These are phyloP conservation scores for Eurystomus glaucurus DNA, from an alignment of 2,797 vertebrate genomes.

Conservation along the genomic window DNA sequence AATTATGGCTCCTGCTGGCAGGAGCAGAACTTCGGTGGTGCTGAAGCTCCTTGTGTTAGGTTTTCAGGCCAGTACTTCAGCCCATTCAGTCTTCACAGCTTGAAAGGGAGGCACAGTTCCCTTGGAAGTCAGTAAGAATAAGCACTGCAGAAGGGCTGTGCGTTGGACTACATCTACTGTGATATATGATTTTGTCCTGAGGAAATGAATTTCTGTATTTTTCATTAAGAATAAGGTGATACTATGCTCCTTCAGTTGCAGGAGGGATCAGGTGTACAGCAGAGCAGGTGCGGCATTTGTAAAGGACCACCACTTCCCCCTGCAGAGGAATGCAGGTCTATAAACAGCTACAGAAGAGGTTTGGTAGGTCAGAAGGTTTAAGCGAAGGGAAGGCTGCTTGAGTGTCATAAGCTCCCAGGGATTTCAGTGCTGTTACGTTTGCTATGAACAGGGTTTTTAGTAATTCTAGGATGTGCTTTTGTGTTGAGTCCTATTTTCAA, in stretches of 20 bases:
- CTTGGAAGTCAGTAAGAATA: conserved; percentile 12
- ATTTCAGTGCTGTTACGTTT: not conserved
- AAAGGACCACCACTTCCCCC: conserved; percentile 56
- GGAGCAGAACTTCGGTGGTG: not conserved
- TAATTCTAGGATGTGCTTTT: conserved; percentile 43
- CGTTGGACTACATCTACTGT: not conserved
- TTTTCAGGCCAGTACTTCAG: not conserved
- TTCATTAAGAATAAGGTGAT: conserved; percentile 78
- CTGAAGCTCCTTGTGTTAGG: not conserved
- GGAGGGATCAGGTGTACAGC: conserved; percentile 70
- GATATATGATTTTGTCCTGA: conserved; percentile 67
- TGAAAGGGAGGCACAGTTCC: not conserved
- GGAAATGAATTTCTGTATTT: conserved; percentile 79
- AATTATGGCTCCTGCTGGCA: not conserved
- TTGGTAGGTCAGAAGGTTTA: conserved; percentile 50
- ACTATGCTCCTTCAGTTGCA: conserved; percentile 38
- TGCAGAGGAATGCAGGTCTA: conserved; percentile 51
- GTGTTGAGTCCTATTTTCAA: conserved; percentile 28
- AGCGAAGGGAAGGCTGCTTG: conserved; percentile 4
- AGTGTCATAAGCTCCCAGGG: not conserved
- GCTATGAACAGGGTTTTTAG: not conserved
- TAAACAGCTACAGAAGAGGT: conserved; percentile 57
- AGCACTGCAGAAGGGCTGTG: not conserved
- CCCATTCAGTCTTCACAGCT: accelerated
- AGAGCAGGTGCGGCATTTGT: conserved; percentile 60